Percentiles rank a stretch among this genome's conserved stretches.
Conservation (phyloP, 1,140 invertebrate species). For the Camponotus vicinus region DNA sequence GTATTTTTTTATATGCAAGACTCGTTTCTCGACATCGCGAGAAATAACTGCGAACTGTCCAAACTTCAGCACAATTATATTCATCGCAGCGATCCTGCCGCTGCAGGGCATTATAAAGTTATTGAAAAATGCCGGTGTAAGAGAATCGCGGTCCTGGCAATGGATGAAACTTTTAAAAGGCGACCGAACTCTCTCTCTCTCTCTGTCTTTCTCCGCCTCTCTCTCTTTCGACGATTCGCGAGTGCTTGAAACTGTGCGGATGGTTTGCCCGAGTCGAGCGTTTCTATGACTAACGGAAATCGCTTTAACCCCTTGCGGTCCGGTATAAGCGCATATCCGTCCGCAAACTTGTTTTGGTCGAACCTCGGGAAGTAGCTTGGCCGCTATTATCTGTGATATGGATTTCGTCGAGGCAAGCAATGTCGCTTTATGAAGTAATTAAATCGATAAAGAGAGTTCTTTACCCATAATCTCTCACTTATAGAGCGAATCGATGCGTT, state of each 20-base stretch:
- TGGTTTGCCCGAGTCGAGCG: conserved; percentile 43
- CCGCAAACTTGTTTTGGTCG: conserved; percentile 60
- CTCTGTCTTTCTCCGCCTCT: too few relatives aligned
- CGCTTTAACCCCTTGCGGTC: conserved; percentile 60
- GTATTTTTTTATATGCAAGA: conserved; percentile 19
- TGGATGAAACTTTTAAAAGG: conserved; percentile 59
- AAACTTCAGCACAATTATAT: conserved; percentile 53
- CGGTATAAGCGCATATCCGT: conserved; percentile 55
- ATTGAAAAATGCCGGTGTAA: conserved; percentile 47
- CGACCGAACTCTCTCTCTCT: conserved; percentile 24
- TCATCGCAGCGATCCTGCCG: conserved; percentile 40
- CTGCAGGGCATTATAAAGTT: conserved; percentile 57
- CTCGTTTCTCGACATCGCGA: conserved; percentile 18
- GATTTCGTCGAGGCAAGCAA: conserved; percentile 17
- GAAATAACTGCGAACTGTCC: conserved; percentile 58
- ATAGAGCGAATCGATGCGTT: not conserved
- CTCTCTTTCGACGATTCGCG: conserved; percentile 38
- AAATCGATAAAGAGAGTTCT: not conserved
- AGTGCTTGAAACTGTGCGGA: conserved; percentile 51
- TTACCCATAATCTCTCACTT: not conserved
- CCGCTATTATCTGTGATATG: conserved; percentile 42
- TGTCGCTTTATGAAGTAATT: not conserved
- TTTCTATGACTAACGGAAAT: conserved; percentile 61
- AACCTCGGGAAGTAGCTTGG: conserved; percentile 28
- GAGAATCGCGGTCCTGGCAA: conserved; percentile 35